These are phyloP conservation scores for Terrapene triunguis DNA, from an alignment of 2,113 vertebrate genomes.

Conservation along the genomic window DNA sequence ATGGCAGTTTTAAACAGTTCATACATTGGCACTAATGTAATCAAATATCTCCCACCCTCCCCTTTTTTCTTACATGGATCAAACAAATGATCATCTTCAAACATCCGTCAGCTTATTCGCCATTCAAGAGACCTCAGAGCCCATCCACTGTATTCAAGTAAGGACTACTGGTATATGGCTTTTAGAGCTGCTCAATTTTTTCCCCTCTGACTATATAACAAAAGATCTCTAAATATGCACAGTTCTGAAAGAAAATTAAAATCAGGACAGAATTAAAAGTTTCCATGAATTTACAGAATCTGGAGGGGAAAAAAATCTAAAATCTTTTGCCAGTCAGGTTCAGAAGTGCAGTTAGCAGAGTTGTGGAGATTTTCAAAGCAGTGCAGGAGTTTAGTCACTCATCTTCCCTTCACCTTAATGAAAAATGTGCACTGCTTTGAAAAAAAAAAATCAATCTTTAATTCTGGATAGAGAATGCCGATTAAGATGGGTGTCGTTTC, in stretches of 20 bases:
- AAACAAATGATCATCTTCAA: background rate
- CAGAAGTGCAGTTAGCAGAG: background rate
- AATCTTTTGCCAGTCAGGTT: background rate
- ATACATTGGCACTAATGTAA: background rate
- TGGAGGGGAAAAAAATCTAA: background rate
- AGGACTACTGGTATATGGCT: background rate
- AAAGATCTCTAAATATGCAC: background rate
- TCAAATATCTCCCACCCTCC: background rate
- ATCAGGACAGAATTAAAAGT: background rate
- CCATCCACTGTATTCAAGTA: background rate
- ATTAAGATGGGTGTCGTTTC: background rate
- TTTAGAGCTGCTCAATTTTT: background rate
- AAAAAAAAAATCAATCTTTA: accelerated
- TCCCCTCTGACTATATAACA: background rate
- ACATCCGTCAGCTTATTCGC: background rate
- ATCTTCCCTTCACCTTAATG: background rate
- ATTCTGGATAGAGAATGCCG: background rate
- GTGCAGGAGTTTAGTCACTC: background rate
- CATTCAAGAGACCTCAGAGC: background rate
- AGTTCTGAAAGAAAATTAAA: background rate
- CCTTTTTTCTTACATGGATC: background rate
- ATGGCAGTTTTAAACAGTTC: background rate
- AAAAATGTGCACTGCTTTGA: accelerated
- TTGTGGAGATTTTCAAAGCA: background rate
- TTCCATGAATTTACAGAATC: background rate